Evolutionary conservation across 1,140 invertebrate species (phyloP).

Genomic region (Microvelia longipes): DNA sequence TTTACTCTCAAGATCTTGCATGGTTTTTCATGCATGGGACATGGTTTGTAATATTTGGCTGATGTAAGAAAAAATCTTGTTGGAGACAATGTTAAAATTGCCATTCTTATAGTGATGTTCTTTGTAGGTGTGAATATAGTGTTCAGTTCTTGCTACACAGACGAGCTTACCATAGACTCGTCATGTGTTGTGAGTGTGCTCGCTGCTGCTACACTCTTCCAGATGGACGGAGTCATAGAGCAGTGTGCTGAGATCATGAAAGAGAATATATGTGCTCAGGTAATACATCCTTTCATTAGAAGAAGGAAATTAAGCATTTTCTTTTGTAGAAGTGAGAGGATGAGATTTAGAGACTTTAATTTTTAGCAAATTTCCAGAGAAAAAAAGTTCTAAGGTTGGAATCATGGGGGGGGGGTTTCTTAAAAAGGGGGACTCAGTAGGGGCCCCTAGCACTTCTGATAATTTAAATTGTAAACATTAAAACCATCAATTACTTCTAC

Average conservation of each 20-base stretch:
- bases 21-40: no score
- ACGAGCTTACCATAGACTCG: conserved; percentile 56
- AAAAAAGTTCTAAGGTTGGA: not conserved
- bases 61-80: no score
- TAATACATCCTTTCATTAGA: conserved; percentile 16
- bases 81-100: no score
- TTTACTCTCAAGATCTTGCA: no score
- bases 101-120: no score
- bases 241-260: conserved; percentile 60
- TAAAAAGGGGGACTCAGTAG: no score
- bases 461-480: no score
- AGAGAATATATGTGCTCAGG: conserved; percentile 50
- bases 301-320: not conserved
- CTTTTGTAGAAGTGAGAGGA: no score
- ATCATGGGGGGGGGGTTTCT: no score
- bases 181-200: conserved; percentile 51
- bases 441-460: no score
- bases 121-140: conserved; percentile 48
- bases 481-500: no score
- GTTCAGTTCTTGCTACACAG: conserved; percentile 62
- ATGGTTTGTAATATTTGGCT: no score
- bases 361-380: not conserved
- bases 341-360: not conserved
- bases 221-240: conserved; percentile 57
- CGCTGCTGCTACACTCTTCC: conserved; percentile 60